A percentile compares a stretch with the other conserved stretches of the same genome.
Conservation (phyloP, 2,888 invertebrate genomes). For the Luffia ferchaultella region DNA sequence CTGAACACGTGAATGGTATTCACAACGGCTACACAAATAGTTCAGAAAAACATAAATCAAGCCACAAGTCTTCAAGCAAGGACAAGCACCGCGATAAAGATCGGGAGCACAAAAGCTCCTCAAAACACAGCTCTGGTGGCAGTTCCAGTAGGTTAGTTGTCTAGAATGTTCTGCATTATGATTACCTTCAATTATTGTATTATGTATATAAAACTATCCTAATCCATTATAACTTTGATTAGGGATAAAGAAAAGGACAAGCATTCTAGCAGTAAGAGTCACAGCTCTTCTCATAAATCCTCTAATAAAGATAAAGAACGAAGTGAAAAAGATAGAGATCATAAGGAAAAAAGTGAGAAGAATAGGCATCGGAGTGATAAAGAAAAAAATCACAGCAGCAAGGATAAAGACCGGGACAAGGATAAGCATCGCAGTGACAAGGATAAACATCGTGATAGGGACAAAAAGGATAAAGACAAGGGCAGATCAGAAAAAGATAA, state of each 20-base stretch:
- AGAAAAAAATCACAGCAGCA: conserved; percentile 31
- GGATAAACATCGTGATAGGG: conserved; percentile 28
- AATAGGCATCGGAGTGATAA: conserved; percentile 37
- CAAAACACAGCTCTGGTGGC: conserved; percentile 55
- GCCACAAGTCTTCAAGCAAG: conserved; percentile 73
- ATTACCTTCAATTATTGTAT: conserved; percentile 8
- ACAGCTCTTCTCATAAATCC: conserved; percentile 59
- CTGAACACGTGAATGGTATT: conserved; percentile 78
- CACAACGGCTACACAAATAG: conserved; percentile 75
- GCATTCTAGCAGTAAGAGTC: conserved; percentile 61
- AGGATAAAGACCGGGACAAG: conserved; percentile 11
- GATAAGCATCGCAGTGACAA: conserved; percentile 26
- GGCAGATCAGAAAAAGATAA: conserved; percentile 20
- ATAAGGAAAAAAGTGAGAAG: conserved; percentile 31
- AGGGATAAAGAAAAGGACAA: conserved; percentile 58
- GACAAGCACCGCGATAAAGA: conserved; percentile 76
- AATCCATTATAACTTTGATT: background rate
- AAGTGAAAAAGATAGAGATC: conserved; percentile 36
- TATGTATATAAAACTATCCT: conserved; percentile 4
- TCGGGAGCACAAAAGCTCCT: conserved; percentile 65
- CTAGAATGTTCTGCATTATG: conserved; percentile 26
- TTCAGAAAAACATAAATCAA: conserved; percentile 64
- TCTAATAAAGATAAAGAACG: conserved; percentile 36
- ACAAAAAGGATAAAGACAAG: conserved; percentile 37
- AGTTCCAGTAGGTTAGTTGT: conserved; percentile 52